Conservation (phyloP, 2,113 vertebrate species). For the Silurus asotus region DNA sequence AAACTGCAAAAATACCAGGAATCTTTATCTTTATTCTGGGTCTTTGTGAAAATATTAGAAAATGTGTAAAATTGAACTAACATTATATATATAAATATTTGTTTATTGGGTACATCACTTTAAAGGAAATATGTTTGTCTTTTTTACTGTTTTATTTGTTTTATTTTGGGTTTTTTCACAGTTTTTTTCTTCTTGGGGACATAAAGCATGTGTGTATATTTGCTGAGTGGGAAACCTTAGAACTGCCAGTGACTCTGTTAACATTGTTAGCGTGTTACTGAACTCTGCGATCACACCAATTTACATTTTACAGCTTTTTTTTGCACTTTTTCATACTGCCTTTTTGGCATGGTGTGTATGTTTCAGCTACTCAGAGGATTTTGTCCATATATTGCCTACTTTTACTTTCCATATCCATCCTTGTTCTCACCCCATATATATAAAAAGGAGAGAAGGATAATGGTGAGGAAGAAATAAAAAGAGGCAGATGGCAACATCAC, state of each 20-base stretch:
- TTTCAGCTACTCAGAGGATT: background rate
- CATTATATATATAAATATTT: background rate
- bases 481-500: conserved; percentile 27
- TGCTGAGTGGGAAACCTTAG: background rate
- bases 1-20: background rate
- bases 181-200: background rate
- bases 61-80: background rate
- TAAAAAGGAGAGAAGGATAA: background rate
- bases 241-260: background rate
- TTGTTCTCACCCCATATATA: background rate
- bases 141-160: background rate
- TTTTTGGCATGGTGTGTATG: background rate
- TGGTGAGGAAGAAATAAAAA: conserved; percentile 3
- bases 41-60: background rate
- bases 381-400: background rate
- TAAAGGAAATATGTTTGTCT: background rate
- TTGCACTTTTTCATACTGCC: background rate
- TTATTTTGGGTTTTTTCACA: background rate
- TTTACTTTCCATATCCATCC: background rate
- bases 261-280: background rate
- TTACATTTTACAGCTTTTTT: background rate
- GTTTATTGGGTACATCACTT: background rate
- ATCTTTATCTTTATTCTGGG: too few species aligned
- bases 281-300: background rate
- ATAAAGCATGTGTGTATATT: background rate